phyloP scores from a whole-genome alignment of 2,797 vertebrate genomes.

The Hylomyscus alleni region DNA sequence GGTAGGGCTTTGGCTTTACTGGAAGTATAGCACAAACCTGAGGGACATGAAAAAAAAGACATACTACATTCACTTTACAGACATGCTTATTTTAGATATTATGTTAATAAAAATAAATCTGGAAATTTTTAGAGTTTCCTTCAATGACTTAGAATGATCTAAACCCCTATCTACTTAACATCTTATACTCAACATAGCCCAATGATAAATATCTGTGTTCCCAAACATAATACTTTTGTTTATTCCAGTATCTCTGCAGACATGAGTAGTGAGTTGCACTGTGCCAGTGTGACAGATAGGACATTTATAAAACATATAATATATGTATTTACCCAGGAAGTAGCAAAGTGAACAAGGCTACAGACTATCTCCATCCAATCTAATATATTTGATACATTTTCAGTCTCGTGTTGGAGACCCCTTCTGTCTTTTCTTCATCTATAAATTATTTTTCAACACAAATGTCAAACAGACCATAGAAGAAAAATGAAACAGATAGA shows the following conservation, averaged over 20 bases:
- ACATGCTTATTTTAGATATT: not conserved
- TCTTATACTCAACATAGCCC: not conserved
- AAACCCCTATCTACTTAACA: not conserved
- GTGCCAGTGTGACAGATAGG: not conserved
- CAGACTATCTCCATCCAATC: not conserved
- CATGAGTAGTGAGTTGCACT: not conserved
- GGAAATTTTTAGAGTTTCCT: not conserved
- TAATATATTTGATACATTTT: not conserved
- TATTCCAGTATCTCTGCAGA: not conserved
- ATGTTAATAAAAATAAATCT: not conserved
- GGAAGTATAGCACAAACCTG: not conserved
- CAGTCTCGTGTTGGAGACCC: not conserved
- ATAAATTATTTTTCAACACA: not conserved
- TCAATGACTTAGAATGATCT: not conserved
- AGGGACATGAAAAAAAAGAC: not conserved
- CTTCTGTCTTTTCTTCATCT: not conserved
- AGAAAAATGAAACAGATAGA: not conserved
- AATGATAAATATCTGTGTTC: not conserved
- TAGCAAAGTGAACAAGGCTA: not conserved
- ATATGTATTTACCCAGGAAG: not conserved
- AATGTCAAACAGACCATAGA: slow-evolving; percentile 16
- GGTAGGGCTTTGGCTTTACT: not conserved
- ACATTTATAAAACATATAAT: not conserved
- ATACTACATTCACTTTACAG: not conserved
- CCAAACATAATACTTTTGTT: not conserved